A percentile compares a stretch with the other conserved stretches of the same genome.
These are phyloP conservation scores for Penelope pileata DNA, from an alignment of 2,113 vertebrate genomes.

Conservation along the genomic window DNA sequence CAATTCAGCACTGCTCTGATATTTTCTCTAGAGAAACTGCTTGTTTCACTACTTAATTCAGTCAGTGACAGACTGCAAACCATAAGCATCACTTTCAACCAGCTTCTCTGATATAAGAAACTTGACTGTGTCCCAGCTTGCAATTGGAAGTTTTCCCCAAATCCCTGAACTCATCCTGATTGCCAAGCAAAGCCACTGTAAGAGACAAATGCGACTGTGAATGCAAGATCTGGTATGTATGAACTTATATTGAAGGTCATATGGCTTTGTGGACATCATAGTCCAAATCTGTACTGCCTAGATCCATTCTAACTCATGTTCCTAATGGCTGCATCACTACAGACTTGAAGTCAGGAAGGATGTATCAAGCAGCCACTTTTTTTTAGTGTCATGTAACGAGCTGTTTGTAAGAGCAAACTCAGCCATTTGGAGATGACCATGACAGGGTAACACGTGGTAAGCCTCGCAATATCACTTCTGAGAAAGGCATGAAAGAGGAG, in stretches of 20 bases:
- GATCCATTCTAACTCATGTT: neutral
- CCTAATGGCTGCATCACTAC: neutral
- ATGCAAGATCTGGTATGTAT: neutral
- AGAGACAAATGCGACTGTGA: neutral
- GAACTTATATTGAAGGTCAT: neutral
- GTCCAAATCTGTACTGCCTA: neutral
- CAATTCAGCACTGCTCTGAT: neutral
- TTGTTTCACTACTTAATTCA: too few species aligned
- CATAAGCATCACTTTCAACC: neutral
- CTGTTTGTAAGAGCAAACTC: neutral
- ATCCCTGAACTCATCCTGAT: neutral
- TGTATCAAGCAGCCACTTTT: rapidly evolving
- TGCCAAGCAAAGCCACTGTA: neutral
- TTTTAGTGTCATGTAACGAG: neutral
- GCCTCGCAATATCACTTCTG: neutral
- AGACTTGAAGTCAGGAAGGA: neutral
- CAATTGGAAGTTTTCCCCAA: neutral
- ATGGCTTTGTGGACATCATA: neutral
- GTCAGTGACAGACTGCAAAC: neutral
- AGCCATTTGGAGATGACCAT: neutral
- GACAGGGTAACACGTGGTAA: too few species aligned
- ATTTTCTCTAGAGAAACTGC: neutral
- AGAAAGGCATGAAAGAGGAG: neutral
- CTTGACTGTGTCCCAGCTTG: neutral
- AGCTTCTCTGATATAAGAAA: neutral